phyloP scores from a whole-genome alignment of 2,113 vertebrate genomes.

The Lathamus discolor region DNA sequence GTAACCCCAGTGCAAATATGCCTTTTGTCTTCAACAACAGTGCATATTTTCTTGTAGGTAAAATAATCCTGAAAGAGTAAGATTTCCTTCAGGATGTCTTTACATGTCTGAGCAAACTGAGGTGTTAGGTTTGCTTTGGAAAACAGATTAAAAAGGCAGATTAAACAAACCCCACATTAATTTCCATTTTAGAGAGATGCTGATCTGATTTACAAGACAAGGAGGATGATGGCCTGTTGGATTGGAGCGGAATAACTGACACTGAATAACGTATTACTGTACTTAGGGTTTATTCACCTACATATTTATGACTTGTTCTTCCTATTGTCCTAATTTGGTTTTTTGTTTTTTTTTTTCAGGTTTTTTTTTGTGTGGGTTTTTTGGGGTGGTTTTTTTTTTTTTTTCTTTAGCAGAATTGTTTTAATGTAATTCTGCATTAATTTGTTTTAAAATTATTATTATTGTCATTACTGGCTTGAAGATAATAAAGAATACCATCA shows the following conservation, averaged over 20 bases:
- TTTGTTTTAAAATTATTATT: background rate
- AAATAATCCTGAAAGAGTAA: background rate
- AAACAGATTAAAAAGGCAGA: background rate
- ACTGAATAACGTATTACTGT: background rate
- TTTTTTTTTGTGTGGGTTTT: background rate
- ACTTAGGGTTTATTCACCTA: background rate
- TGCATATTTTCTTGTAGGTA: background rate
- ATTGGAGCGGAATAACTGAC: background rate
- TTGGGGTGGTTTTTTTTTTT: background rate
- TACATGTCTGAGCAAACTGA: background rate
- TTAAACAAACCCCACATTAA: background rate
- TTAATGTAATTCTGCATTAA: background rate
- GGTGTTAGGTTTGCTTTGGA: background rate
- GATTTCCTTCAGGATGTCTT: background rate
- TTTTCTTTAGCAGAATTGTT: background rate
- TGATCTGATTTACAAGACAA: background rate
- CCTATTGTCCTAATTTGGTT: background rate
- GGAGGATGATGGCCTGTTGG: background rate
- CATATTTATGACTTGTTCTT: background rate
- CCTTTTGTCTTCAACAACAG: background rate
- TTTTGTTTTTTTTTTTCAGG: background rate
- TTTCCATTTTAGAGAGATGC: background rate
- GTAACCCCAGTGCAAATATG: background rate
- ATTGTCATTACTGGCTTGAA: background rate
- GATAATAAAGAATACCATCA: background rate